Evolutionary conservation across 2,888 invertebrate genomes (phyloP).

Genomic region (Agrotis segetum): DNA sequence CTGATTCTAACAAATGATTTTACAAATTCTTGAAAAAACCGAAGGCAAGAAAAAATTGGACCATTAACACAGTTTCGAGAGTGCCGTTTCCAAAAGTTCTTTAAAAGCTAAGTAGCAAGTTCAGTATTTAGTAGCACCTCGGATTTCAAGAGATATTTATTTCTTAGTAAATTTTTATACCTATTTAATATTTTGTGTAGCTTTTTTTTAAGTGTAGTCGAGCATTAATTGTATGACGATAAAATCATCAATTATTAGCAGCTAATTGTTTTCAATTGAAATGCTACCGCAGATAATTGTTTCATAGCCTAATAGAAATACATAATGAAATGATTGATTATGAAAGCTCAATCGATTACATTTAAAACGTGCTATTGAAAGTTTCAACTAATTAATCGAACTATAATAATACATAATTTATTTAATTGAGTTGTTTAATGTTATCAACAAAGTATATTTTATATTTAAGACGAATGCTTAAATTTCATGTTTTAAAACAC

Average conservation of each 20-base stretch:
- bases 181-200: neutral
- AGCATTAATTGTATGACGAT: neutral
- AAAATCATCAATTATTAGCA: neutral
- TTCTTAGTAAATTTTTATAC: neutral
- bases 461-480: neutral
- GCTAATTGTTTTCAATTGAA: too few species aligned
- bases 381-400: neutral
- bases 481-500: neutral
- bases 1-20: neutral
- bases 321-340: neutral
- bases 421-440: too few species aligned
- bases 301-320: neutral
- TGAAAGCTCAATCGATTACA: neutral
- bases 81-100: neutral
- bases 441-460: neutral
- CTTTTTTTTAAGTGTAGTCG: neutral
- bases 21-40: neutral
- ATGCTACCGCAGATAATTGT: neutral
- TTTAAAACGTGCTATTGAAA: neutral
- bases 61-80: neutral
- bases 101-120: slow-evolving; percentile 5
- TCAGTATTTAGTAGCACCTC: slow-evolving; percentile 2
- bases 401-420: neutral
- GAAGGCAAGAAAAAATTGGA: neutral
- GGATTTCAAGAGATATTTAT: neutral